Evolutionary conservation across 2,113 vertebrate species (phyloP), one percentile per base, ranked within the genome.

Genomic region (Philantomba maxwellii): DNA sequence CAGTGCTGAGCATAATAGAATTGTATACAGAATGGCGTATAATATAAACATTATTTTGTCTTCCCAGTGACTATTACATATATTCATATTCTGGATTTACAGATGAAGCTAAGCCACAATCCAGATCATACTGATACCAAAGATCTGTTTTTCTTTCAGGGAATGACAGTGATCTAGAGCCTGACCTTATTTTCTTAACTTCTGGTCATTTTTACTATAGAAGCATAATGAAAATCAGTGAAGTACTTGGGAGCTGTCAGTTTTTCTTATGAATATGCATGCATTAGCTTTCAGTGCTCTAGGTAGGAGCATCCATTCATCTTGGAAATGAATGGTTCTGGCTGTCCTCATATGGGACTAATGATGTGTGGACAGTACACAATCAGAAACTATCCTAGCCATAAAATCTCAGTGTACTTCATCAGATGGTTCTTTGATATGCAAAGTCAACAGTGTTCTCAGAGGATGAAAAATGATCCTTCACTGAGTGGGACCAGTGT

Each of bases 321-420:
- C 92, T 92, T 95, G 84, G 3, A 92, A 97, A 95, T 77, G 87
- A 94, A 58, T 73, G 33, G 81, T 86, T 28, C 93, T 83, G 33
- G 43, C 49, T 55, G 30, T 85, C 43, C 77, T 83, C 66, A 95
- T 81, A 87, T 5, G 78, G 39, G 43, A 92, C 64, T 94, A 87
- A 93, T 97, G 70, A 90, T 70, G 88, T 95, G 91, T 92, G 91
- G 73, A 94, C 36, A 88, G 75, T 53, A 47, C 73, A 94, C 39
- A 90, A 62, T 51, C 66, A 89, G 75, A 93, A 83, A 26, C 73
- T 60, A 87, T 75, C 62, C 70, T 60, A 45, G 94, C 66, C 87
- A 95, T 87, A 92, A 95, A 78, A 88, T 43, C 39, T 17, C 39
- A n/a, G 12, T 10, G 55, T 85, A 64, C 30, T 96, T 86, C 80